Evolutionary conservation across 2,113 vertebrate genomes (phyloP).

Genomic region (Pelodiscus sinensis): DNA sequence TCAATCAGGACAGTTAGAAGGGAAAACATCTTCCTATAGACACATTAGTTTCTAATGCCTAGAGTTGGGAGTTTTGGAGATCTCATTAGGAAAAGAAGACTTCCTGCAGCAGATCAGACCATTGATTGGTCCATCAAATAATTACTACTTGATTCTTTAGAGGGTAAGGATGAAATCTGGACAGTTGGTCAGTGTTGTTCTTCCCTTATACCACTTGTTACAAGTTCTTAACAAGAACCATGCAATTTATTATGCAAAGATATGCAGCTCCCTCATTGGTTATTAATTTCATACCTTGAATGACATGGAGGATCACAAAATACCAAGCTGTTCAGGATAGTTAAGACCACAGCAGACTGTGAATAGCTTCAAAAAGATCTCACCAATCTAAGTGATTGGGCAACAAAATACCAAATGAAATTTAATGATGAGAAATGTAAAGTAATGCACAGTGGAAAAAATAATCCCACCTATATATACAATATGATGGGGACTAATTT

Average conservation of each 20-base stretch:
- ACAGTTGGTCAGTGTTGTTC: background rate
- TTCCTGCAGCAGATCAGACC: background rate
- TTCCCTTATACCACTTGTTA: background rate
- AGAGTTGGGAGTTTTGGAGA: fast-evolving
- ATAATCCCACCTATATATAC: too few species aligned
- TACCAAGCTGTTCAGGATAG: too few species aligned
- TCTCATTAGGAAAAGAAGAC: background rate
- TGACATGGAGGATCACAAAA: background rate
- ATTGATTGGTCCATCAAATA: background rate
- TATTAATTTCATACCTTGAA: background rate
- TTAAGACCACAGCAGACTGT: too few species aligned
- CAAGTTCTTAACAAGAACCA: background rate
- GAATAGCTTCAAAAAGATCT: too few species aligned
- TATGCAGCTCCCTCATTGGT: background rate
- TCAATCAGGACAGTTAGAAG: background rate
- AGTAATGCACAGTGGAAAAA: too few species aligned
- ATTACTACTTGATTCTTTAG: background rate
- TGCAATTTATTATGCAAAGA: constrained; percentile 1
- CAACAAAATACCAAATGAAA: too few species aligned
- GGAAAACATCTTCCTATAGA: background rate
- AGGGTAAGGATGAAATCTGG: background rate
- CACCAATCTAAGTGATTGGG: too few species aligned
- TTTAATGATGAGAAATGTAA: too few species aligned
- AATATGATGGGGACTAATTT: too few species aligned
- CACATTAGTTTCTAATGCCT: background rate